A percentile compares a stretch with the other conserved stretches of the same genome.
Evolutionary conservation across 2,797 vertebrate genomes (phyloP).

Genomic region (Dicrostonyx torquatus): DNA sequence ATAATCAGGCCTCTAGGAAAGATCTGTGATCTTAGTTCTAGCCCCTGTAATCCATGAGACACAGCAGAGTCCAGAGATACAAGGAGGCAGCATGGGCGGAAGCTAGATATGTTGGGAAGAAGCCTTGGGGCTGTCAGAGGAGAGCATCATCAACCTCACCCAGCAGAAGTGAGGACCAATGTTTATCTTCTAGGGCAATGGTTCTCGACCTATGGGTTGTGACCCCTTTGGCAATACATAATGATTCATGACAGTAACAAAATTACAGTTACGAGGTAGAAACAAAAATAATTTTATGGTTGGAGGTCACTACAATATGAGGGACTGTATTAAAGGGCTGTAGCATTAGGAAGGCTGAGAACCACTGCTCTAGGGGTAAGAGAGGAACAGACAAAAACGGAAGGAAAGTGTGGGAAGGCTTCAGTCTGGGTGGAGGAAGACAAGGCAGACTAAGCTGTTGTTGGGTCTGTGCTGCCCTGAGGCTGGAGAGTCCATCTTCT

Average conservation of each 20-base stretch:
- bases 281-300: neutral
- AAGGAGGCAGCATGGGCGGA: rapidly evolving
- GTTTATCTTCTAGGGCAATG: neutral
- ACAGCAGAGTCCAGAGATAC: neutral
- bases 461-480: neutral
- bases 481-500: too few species aligned
- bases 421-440: neutral
- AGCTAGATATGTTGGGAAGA: neutral
- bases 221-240: neutral
- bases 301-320: neutral
- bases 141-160: neutral
- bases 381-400: neutral
- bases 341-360: neutral
- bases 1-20: neutral
- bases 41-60: too few species aligned
- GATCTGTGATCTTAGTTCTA: neutral
- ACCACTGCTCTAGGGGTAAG: rapidly evolving
- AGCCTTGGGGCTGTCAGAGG: rapidly evolving
- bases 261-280: neutral
- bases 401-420: neutral
- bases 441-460: neutral
- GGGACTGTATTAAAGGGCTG: neutral
- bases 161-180: neutral
- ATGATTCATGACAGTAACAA: neutral
- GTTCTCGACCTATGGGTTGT: neutral